These are phyloP conservation scores for Maniola hyperantus DNA, from an alignment of 2,888 invertebrate species.

Conservation along the genomic window DNA sequence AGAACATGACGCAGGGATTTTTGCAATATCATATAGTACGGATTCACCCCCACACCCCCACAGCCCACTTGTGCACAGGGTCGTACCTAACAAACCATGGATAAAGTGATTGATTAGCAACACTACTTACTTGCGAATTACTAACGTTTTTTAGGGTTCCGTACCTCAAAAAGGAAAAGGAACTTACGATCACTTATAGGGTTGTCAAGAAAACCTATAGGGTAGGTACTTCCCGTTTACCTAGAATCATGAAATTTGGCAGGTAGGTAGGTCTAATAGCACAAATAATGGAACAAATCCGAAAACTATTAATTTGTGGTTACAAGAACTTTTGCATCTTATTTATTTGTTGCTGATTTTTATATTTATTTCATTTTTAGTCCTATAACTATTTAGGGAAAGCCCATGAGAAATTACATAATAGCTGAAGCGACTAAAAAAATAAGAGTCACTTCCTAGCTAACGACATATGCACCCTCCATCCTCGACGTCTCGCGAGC, in stretches of 20 bases:
- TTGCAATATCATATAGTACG: conserved; percentile 52
- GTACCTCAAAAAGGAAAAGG: too few relatives aligned
- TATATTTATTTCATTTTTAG: neutral
- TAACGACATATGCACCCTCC: conserved; percentile 66
- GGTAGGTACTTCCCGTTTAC: too few relatives aligned
- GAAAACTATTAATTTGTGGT: too few relatives aligned
- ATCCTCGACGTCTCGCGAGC: conserved; percentile 55
- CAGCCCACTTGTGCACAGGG: conserved; percentile 43
- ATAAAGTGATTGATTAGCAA: conserved; percentile 76
- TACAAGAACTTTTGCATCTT: too few relatives aligned
- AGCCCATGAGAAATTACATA: neutral
- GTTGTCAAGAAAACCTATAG: too few relatives aligned
- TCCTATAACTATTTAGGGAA: neutral
- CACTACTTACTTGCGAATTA: conserved; percentile 70
- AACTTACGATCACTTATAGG: too few relatives aligned
- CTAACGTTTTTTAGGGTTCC: too few relatives aligned
- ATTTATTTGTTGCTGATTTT: too few relatives aligned
- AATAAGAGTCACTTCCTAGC: conserved; percentile 38
- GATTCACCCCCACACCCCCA: too few relatives aligned
- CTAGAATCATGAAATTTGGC: too few relatives aligned
- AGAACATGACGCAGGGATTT: conserved; percentile 66
- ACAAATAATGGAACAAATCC: too few relatives aligned
- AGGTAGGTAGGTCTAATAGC: too few relatives aligned
- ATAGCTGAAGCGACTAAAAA: neutral
- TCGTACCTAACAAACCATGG: conserved; percentile 75